phyloP scores from a whole-genome alignment of 35 echinoderm and acorn worm species.

The Patiria miniata region DNA sequence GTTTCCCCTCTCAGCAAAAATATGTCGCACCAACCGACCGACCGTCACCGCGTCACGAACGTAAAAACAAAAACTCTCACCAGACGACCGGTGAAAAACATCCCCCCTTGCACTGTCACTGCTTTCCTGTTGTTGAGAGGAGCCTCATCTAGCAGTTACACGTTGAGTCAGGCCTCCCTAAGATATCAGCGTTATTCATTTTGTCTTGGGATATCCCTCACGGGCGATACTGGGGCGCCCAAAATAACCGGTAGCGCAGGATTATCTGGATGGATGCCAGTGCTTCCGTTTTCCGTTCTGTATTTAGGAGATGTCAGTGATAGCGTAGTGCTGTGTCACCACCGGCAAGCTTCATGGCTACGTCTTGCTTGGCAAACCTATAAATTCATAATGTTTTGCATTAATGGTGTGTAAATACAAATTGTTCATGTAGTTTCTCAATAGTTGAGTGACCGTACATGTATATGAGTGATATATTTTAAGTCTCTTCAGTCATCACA shows the following conservation, averaged over 20 bases:
- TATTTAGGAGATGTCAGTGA: conserved; percentile 21
- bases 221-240: neutral
- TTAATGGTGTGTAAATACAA: too few species aligned
- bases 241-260: neutral
- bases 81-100: neutral
- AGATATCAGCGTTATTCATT: neutral
- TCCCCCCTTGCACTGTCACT: neutral
- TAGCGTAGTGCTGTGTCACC: neutral
- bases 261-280: conserved; percentile 18
- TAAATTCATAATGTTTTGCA: too few species aligned
- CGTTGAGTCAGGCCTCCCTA: neutral
- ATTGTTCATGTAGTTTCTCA: too few species aligned
- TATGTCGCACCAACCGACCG: too few species aligned
- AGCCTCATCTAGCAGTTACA: neutral
- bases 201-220: conserved; percentile 8
- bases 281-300: neutral
- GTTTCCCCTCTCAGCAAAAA: too few species aligned
- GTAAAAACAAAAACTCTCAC: too few species aligned
- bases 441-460: too few species aligned
- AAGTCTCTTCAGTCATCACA: too few species aligned
- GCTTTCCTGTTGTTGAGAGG: neutral
- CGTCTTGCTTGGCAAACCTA: too few species aligned
- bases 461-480: too few species aligned
- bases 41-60: too few species aligned
- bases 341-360: neutral